These are phyloP conservation scores for Ichneumoninae sp. DNA, from an alignment of 2,888 invertebrate genomes.

Conservation along the genomic window DNA sequence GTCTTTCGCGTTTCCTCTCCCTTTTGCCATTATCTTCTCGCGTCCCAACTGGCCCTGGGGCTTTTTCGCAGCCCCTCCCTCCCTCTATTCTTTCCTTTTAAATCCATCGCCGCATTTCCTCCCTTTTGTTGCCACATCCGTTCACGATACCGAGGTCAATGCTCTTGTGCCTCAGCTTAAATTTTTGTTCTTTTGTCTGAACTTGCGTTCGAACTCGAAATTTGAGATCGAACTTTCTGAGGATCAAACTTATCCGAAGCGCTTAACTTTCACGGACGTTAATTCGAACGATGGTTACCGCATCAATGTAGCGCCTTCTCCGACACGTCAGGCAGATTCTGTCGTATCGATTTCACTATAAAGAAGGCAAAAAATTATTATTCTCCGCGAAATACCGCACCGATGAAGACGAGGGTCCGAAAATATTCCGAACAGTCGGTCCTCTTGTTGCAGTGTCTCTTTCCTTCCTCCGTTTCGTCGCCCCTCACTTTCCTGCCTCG, in stretches of 20 bases:
- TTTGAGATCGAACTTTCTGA: not conserved
- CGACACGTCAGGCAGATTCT: not conserved
- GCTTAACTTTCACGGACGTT: not conserved
- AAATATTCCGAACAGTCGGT: not conserved
- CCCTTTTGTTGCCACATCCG: constrained; percentile 10
- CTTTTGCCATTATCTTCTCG: constrained; percentile 14
- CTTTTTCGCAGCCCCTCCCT: not conserved
- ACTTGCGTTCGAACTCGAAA: not conserved
- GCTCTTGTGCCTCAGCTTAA: not conserved
- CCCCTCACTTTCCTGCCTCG: constrained; percentile 39
- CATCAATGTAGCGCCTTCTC: too few species aligned
- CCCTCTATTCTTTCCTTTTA: constrained; percentile 36
- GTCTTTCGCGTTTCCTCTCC: constrained; percentile 7
- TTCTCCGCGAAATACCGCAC: not conserved
- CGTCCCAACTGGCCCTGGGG: constrained; percentile 4
- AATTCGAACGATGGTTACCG: not conserved
- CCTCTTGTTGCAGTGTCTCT: constrained; percentile 36
- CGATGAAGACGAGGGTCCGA: not conserved
- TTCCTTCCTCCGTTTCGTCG: constrained; percentile 54
- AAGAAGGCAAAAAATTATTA: not conserved
- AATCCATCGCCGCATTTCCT: constrained; percentile 29
- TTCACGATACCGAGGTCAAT: not conserved
- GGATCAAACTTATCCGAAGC: not conserved
- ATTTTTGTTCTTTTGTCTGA: not conserved
- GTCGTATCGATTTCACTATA: not conserved